Evolutionary conservation across 2,888 invertebrate genomes (phyloP), one percentile per base, ranked within the genome.

Genomic region (Himalopsyche anomala): DNA sequence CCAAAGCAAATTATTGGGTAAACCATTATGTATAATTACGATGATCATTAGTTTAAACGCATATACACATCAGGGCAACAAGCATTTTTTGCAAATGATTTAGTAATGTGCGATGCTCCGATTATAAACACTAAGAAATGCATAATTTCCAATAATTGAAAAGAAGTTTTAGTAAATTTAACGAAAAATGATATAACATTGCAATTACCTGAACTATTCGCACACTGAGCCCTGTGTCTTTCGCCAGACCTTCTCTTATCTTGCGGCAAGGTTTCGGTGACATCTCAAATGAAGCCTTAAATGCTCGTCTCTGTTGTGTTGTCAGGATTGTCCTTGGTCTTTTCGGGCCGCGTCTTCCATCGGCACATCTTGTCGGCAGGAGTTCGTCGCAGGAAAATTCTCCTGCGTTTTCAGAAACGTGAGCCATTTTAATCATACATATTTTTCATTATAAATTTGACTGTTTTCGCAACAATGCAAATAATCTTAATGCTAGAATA

Each of bases 231-330:
- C 99, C 99, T 0, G 99, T 99, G 90, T 99, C 99, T 91, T 99
- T 99, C n/a, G 99, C 99, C 89, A 99, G 93, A 0, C 99, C 98
- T 91, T 99, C 99, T 74, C 99, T 95, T 0, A 99, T 98, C 93
- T 99, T 99, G 89, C 99, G 94, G 90, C 99, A 99, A 0, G 99
- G 99, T 90, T 99, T 99, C 12, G 99, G 98, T 89, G 99, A 93
- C 8, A 99, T 96, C 94, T 99, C 99, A 91, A 99, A 99, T 0
- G 99, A 99, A 12, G 98, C 97, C 92, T 99, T 99, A 92, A 99
- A 99, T 91, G 99, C 99, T 89, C 99, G 95, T 88, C 99, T 94
- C 91, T 99, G 99, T 36, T 98, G 97, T 19, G 99, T 99, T 4
- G 99, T 99, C 19, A 99, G 94, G 89, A 99, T 99, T 5, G 99